phyloP scores from a whole-genome alignment of 2,888 invertebrate genomes.

The Auanema freiburgensis region DNA sequence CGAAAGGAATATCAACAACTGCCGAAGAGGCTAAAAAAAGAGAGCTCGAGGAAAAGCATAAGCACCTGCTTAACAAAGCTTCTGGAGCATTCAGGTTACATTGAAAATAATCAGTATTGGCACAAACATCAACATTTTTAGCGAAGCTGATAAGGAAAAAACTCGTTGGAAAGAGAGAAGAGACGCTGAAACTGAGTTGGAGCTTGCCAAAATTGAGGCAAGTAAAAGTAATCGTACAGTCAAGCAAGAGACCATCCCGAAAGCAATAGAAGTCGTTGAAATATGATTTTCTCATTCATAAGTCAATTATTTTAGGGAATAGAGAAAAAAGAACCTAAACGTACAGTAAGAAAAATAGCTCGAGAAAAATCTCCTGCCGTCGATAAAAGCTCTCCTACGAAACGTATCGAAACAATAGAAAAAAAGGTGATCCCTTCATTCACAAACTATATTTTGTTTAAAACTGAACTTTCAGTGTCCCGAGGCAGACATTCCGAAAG shows the following conservation, averaged over 20 bases:
- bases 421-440: too few species aligned
- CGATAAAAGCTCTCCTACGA: not conserved
- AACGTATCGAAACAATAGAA: too few species aligned
- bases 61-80: conserved; percentile 24
- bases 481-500: too few species aligned
- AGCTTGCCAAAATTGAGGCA: conserved; percentile 35
- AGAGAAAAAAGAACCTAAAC: conserved; percentile 23
- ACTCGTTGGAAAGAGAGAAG: conserved; percentile 48
- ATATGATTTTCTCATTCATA: not conserved
- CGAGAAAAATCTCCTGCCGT: conserved; percentile 15
- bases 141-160: conserved; percentile 56
- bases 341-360: conserved; percentile 26
- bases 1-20: conserved; percentile 34
- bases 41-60: conserved; percentile 35
- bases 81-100: conserved; percentile 31
- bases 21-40: conserved; percentile 33
- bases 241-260: not conserved
- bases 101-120: not conserved
- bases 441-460: too few species aligned
- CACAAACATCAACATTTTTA: conserved; percentile 20
- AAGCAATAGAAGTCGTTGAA: not conserved
- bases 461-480: too few species aligned
- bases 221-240: conserved; percentile 22
- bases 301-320: conserved; percentile 3
- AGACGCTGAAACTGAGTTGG: conserved; percentile 46